Conservation (phyloP, 2,888 invertebrate species). For the Himalopsyche anomala region DNA sequence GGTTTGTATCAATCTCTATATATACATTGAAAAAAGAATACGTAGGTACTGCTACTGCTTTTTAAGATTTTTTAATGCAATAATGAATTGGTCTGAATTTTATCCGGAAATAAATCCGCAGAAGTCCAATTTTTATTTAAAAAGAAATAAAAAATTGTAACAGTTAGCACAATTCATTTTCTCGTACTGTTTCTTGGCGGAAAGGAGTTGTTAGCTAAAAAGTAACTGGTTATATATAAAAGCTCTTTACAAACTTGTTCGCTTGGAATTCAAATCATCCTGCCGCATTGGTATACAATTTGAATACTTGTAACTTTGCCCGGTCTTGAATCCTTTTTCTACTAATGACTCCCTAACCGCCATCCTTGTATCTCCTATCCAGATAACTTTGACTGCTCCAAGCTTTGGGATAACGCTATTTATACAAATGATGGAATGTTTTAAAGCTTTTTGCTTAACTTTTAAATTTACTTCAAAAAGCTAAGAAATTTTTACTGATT, state of each 20-base stretch:
- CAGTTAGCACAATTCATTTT: too few relatives aligned
- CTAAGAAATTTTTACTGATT: too few relatives aligned
- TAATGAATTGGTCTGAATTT: too few relatives aligned
- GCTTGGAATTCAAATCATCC: conserved; percentile 64
- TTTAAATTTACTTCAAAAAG: background rate
- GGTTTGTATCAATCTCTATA: too few relatives aligned
- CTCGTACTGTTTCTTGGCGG: too few relatives aligned
- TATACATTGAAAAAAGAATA: too few relatives aligned
- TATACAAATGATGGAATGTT: conserved; percentile 29
- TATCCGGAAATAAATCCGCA: too few relatives aligned
- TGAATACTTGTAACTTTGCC: conserved; percentile 64
- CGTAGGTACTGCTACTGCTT: too few relatives aligned
- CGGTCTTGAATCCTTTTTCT: conserved; percentile 45
- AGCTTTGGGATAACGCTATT: conserved; percentile 1
- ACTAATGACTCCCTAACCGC: conserved; percentile 34
- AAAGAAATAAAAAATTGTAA: too few relatives aligned
- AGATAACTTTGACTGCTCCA: conserved; percentile 3
- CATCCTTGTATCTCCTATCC: conserved; percentile 10
- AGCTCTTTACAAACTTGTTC: conserved; percentile 53
- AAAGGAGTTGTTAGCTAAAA: too few relatives aligned
- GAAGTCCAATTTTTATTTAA: too few relatives aligned
- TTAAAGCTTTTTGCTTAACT: background rate
- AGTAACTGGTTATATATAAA: background rate
- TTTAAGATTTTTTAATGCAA: too few relatives aligned
- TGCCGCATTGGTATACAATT: conserved; percentile 60